Evolutionary conservation across 2,888 invertebrate genomes (phyloP).

Genomic region (Polydrusus pterygomalis): DNA sequence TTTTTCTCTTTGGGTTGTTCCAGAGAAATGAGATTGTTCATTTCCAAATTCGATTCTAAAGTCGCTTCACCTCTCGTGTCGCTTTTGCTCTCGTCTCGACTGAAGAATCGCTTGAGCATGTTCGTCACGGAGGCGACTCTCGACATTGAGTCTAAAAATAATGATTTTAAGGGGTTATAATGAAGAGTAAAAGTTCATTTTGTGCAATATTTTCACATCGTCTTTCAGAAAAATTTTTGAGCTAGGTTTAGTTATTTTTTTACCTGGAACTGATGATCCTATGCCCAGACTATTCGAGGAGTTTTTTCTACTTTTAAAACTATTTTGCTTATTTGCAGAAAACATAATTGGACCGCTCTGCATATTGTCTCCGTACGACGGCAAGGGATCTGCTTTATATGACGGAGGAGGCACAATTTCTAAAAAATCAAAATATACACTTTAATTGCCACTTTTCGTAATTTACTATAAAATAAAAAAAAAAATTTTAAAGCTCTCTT

Average conservation of each 20-base stretch:
- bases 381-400: conserved; percentile 78
- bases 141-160: conserved; percentile 75
- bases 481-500: no score
- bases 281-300: conserved; percentile 58
- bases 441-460: not conserved
- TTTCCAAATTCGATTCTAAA: conserved; percentile 58
- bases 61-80: conserved; percentile 61
- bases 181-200: no score
- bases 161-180: not conserved
- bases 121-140: conserved; percentile 81
- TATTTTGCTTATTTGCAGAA: conserved; percentile 65
- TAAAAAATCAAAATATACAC: conserved; percentile 27
- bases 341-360: conserved; percentile 69
- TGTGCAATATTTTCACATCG: no score
- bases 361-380: conserved; percentile 61
- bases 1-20: conserved; percentile 69
- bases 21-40: conserved; percentile 58
- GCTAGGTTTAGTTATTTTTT: not conserved
- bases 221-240: no score
- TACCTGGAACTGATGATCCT: conserved; percentile 66
- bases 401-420: conserved; percentile 76
- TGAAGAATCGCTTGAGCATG: conserved; percentile 82
- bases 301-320: conserved; percentile 56
- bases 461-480: not conserved
- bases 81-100: conserved; percentile 80